phyloP scores from a whole-genome alignment of 2,797 vertebrate genomes.

The Fistularia commersonii region DNA sequence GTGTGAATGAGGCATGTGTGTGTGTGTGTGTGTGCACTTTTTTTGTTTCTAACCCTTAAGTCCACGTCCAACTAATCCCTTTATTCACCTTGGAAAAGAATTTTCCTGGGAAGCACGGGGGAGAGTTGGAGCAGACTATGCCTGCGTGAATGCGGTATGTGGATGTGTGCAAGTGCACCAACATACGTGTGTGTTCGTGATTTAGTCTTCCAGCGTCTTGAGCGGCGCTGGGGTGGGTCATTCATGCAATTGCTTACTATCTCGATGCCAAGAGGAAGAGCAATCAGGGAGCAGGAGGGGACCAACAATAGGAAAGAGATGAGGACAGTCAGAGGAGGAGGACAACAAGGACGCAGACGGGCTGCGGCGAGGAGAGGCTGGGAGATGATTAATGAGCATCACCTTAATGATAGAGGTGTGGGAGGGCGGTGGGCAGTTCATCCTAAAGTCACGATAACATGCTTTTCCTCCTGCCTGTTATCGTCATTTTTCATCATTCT shows the following conservation, averaged over 20 bases:
- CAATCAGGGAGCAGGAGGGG: slow-evolving; percentile 65
- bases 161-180: slow-evolving; percentile 19
- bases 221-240: slow-evolving; percentile 61
- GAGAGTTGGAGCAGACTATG: no score
- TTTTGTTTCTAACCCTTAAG: slow-evolving; percentile 44
- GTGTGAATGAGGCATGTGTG: slow-evolving; percentile 40
- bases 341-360: not conserved
- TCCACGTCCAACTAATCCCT: slow-evolving; percentile 39
- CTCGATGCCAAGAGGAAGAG: slow-evolving; percentile 74
- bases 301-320: slow-evolving; percentile 43
- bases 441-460: no score
- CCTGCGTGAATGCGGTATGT: no score
- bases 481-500: no score
- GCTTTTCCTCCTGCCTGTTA: no score
- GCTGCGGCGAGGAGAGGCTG: no score
- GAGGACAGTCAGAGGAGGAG: not conserved
- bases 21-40: slow-evolving; percentile 1
- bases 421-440: no score
- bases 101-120: no score
- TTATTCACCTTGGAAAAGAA: not conserved
- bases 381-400: no score
- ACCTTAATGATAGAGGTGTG: no score
- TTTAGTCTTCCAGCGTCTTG: slow-evolving; percentile 49
- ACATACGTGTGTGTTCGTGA: slow-evolving; percentile 6
- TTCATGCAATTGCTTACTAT: slow-evolving; percentile 47